Percentiles rank a stretch among this genome's conserved stretches.
Conservation (phyloP, 1,140 invertebrate species). For the Eriocheir sinensis region DNA sequence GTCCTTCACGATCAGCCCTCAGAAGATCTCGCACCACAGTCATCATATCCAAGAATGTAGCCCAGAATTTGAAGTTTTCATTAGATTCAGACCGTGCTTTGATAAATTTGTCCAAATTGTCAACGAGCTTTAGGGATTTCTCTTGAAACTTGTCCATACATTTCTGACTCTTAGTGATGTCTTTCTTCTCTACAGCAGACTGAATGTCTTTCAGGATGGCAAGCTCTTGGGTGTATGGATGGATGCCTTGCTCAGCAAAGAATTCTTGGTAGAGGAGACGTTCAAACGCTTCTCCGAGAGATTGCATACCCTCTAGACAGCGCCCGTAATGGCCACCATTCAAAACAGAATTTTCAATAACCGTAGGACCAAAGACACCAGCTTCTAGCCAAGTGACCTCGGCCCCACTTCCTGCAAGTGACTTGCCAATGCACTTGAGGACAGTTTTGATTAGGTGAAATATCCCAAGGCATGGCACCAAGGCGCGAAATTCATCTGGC, state of each 20-base stretch:
- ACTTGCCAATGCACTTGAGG: constrained; percentile 40
- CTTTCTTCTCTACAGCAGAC: constrained; percentile 52
- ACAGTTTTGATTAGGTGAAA: constrained; percentile 44
- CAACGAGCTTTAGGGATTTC: constrained; percentile 4
- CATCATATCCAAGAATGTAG: constrained; percentile 52
- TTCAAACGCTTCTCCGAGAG: constrained; percentile 33
- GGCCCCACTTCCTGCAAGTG: constrained; percentile 40
- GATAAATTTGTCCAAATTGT: constrained; percentile 46
- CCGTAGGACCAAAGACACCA: constrained; percentile 48
- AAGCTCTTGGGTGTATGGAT: constrained; percentile 28
- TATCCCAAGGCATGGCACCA: constrained; percentile 34
- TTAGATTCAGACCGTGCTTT: constrained; percentile 33
- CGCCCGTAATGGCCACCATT: constrained; percentile 48
- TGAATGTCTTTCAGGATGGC: constrained; percentile 43
- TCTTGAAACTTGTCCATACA: neutral
- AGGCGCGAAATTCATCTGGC: constrained; percentile 36
- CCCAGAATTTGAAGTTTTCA: constrained; percentile 52
- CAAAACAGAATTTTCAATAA: constrained; percentile 54
- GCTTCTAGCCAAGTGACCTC: constrained; percentile 18
- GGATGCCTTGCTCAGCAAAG: constrained; percentile 35
- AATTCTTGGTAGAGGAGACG: constrained; percentile 36
- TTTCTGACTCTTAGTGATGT: constrained; percentile 38
- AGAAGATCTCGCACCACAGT: constrained; percentile 43
- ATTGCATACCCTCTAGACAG: constrained; percentile 55
- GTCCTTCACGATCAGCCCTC: constrained; percentile 48